A percentile compares a stretch with the other conserved stretches of the same genome.
phyloP scores from a whole-genome alignment of 2,797 vertebrate species.

The Manis pentadactyla region DNA sequence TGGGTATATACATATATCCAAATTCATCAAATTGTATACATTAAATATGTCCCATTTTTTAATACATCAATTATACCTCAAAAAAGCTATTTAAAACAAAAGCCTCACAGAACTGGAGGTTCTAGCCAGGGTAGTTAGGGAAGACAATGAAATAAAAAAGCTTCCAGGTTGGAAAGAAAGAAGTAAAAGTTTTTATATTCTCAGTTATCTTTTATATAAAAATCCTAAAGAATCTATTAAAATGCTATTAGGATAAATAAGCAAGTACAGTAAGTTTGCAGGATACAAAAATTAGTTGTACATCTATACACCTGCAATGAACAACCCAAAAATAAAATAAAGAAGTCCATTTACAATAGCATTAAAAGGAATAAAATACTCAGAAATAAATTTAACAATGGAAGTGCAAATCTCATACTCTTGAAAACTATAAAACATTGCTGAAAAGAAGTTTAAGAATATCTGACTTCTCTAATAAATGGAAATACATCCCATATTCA shows the following conservation, averaged over 20 bases:
- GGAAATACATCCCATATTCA: neutral
- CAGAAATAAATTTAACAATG: neutral
- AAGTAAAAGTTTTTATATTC: neutral
- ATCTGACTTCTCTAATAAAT: neutral
- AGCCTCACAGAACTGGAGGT: neutral
- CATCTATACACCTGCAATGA: neutral
- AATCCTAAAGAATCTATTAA: neutral
- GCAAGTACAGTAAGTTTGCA: neutral
- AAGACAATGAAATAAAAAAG: neutral
- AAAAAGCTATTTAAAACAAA: neutral
- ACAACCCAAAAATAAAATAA: neutral
- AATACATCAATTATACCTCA: neutral
- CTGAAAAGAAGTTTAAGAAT: neutral
- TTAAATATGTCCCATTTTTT: neutral
- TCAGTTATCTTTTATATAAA: constrained; percentile 2
- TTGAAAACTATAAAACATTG: neutral
- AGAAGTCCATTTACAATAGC: neutral
- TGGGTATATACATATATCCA: neutral
- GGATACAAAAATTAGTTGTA: neutral
- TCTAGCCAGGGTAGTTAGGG: neutral
- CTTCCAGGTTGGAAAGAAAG: constrained; percentile 17
- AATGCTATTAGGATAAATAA: neutral
- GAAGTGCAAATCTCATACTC: neutral
- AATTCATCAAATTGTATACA: neutral
- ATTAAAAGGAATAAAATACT: neutral